These are phyloP conservation scores for Scrobipalpa costella DNA, from an alignment of 2,888 invertebrate species.

Conservation along the genomic window DNA sequence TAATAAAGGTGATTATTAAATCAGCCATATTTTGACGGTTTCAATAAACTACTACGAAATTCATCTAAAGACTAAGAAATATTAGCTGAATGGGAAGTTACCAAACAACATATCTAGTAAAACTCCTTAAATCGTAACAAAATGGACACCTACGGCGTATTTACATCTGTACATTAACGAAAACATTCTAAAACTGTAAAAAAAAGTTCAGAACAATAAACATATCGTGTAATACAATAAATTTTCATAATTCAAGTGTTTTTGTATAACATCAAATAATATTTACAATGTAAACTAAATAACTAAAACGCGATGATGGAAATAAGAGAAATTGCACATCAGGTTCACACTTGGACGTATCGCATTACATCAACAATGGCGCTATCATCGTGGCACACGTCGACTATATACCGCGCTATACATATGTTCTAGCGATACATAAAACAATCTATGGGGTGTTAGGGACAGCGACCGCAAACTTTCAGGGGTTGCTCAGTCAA, in stretches of 20 bases:
- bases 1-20: conserved; percentile 50
- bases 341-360: conserved; percentile 75
- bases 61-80: conserved; percentile 10
- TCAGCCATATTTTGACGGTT: conserved; percentile 44
- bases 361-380: conserved; percentile 44
- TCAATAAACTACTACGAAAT: conserved; percentile 27
- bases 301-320: conserved; percentile 76
- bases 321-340: conserved; percentile 79
- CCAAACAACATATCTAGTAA: conserved; percentile 34
- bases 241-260: conserved; percentile 64
- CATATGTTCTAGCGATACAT: too few relatives aligned
- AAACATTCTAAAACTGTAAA: conserved; percentile 68
- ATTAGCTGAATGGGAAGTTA: conserved; percentile 1
- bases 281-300: conserved; percentile 76
- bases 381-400: conserved; percentile 37
- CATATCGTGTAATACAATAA: conserved; percentile 55
- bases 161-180: conserved; percentile 79
- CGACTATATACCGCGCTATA: too few relatives aligned
- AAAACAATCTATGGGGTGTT: too few relatives aligned
- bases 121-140: conserved; percentile 54
- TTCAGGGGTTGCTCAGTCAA: too few relatives aligned
- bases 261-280: conserved; percentile 73
- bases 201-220: conserved; percentile 75
- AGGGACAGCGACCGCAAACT: too few relatives aligned
- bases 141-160: conserved; percentile 72